These are phyloP conservation scores for Chydorus sphaericus DNA, from an alignment of 2,888 invertebrate genomes.

Conservation along the genomic window DNA sequence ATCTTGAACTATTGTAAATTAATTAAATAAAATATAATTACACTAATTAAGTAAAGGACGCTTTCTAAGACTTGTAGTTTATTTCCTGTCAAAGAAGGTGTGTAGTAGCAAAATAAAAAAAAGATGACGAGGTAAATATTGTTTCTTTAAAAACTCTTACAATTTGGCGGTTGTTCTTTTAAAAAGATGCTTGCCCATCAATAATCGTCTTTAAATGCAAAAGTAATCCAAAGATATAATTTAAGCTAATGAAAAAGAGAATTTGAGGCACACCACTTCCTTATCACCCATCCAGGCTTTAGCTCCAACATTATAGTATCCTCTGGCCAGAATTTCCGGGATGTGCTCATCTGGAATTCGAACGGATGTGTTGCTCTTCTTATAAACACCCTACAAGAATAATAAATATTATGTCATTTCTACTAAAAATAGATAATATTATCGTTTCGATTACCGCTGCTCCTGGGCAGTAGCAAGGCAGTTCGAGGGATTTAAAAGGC, in stretches of 20 bases:
- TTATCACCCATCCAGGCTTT: neutral
- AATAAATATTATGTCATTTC: neutral
- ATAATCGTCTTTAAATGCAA: too few relatives aligned
- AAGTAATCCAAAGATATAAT: neutral
- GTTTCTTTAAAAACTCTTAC: too few relatives aligned
- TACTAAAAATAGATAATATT: neutral
- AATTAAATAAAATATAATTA: too few relatives aligned
- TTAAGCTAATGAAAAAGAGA: slow-evolving; percentile 3
- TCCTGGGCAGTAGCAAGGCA: slow-evolving; percentile 19
- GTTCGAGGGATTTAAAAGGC: slow-evolving; percentile 11
- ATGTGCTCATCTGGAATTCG: slow-evolving; percentile 8
- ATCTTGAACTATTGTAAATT: too few relatives aligned
- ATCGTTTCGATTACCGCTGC: neutral
- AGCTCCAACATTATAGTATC: slow-evolving; percentile 7
- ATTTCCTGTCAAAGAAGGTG: too few relatives aligned
- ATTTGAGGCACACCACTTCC: slow-evolving; percentile 9
- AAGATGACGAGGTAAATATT: too few relatives aligned
- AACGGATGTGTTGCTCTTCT: neutral
- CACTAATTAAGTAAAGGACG: too few relatives aligned
- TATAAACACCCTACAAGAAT: slow-evolving; percentile 7
- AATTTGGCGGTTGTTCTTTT: too few relatives aligned
- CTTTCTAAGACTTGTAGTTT: too few relatives aligned
- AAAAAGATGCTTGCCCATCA: too few relatives aligned
- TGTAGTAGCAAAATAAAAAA: too few relatives aligned
- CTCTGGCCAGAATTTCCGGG: slow-evolving; percentile 2